phyloP scores from a whole-genome alignment of 2,113 vertebrate species.

The Fregata magnificens region DNA sequence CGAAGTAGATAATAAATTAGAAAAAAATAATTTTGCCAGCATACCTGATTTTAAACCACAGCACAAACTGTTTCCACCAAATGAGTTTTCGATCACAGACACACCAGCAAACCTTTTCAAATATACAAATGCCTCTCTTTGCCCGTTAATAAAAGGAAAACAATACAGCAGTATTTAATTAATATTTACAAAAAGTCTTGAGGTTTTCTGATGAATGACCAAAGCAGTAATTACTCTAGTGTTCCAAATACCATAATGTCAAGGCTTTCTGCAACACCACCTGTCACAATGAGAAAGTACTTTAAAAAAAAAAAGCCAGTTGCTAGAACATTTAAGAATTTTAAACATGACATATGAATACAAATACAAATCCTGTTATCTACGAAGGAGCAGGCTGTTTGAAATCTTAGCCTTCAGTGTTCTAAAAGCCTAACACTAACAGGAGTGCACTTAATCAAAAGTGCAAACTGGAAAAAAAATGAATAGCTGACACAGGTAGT shows the following conservation, averaged over 20 bases:
- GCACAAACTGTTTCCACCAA: not conserved
- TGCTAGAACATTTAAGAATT: not conserved
- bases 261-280: not conserved
- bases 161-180: constrained; percentile 1
- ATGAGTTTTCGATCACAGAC: not conserved
- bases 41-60: not conserved
- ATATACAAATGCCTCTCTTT: not conserved
- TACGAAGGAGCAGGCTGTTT: not conserved
- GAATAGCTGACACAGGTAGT: not conserved
- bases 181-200: constrained; percentile 2
- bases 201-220: not conserved
- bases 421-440: not conserved
- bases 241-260: not conserved
- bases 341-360: not conserved
- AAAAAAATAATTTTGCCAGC: not conserved
- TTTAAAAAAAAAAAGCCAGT: not conserved
- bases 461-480: not conserved
- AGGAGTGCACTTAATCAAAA: not conserved
- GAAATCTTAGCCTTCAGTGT: not conserved
- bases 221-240: not conserved
- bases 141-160: not conserved
- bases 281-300: not conserved
- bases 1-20: not conserved
- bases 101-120: not conserved
- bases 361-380: not conserved